phyloP scores from a whole-genome alignment of 2,797 vertebrate genomes.

The Pelobates cultripes region DNA sequence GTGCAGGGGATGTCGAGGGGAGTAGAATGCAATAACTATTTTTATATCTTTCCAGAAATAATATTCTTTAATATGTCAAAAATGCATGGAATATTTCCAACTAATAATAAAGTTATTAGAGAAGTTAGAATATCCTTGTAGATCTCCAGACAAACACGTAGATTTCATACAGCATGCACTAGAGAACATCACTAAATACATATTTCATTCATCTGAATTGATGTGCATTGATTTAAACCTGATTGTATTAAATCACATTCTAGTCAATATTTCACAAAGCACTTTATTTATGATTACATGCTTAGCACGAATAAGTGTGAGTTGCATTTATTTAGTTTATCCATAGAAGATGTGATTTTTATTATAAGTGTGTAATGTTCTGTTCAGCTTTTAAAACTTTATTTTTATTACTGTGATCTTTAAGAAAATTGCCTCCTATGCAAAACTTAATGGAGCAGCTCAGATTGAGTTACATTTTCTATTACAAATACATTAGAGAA shows the following conservation, averaged over 20 bases:
- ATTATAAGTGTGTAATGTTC: slow-evolving; percentile 30
- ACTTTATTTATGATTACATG: background rate
- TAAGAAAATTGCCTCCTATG: slow-evolving; percentile 29
- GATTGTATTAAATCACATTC: background rate
- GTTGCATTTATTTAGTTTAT: slow-evolving; percentile 12
- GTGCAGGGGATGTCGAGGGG: too few relatives aligned
- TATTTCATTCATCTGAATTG: slow-evolving; percentile 7
- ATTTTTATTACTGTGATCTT: slow-evolving; percentile 33
- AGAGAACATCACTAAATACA: background rate
- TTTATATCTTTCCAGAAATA: too few relatives aligned
- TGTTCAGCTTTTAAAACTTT: slow-evolving; percentile 26
- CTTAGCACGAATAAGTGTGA: background rate
- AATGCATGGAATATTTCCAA: background rate
- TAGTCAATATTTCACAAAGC: background rate
- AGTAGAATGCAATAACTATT: too few relatives aligned
- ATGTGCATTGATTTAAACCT: background rate
- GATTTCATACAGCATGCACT: background rate
- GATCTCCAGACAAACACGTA: background rate
- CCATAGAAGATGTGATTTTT: slow-evolving; percentile 16
- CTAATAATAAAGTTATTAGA: background rate
- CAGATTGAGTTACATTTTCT: slow-evolving; percentile 35
- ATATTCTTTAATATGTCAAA: background rate
- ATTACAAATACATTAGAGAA: slow-evolving; percentile 34
- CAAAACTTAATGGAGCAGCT: slow-evolving; percentile 32
- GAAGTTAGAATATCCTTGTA: background rate